These are phyloP conservation scores for Sebastes minor DNA, from an alignment of 2,797 vertebrate species.

Conservation along the genomic window DNA sequence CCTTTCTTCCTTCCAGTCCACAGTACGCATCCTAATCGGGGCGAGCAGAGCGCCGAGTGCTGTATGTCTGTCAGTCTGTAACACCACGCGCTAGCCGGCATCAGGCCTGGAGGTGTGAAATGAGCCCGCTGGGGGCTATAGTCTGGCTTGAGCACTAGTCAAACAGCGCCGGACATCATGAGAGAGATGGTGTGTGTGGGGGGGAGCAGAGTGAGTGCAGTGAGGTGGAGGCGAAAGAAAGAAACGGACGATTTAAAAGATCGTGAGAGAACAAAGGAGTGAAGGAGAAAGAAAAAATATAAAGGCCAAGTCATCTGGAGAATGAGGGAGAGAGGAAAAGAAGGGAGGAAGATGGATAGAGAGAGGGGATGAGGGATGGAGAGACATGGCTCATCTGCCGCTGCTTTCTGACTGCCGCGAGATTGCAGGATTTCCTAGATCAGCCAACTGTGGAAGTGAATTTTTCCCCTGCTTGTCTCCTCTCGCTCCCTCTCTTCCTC, in stretches of 20 bases:
- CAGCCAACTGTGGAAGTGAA: slow-evolving; percentile 80
- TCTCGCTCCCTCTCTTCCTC: slow-evolving; percentile 29
- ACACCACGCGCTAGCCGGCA: slow-evolving; percentile 35
- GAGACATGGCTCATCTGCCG: slow-evolving; percentile 78
- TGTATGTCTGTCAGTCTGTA: slow-evolving; percentile 57
- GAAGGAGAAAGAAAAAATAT: slow-evolving; percentile 27
- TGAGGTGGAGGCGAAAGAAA: slow-evolving; percentile 30
- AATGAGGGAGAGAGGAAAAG: slow-evolving; percentile 40
- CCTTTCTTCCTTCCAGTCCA: slow-evolving; percentile 16
- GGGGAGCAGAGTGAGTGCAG: slow-evolving; percentile 9
- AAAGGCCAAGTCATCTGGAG: slow-evolving; percentile 51
- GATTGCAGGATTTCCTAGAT: slow-evolving; percentile 82
- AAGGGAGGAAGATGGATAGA: slow-evolving; percentile 59
- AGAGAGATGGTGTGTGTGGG: neutral
- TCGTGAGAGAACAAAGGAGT: slow-evolving; percentile 61
- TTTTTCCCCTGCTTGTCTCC: slow-evolving; percentile 71
- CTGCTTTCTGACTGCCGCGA: slow-evolving; percentile 65
- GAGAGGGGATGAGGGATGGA: slow-evolving; percentile 55
- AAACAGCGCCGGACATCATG: slow-evolving; percentile 58
- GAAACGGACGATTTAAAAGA: slow-evolving; percentile 18
- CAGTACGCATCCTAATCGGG: slow-evolving; percentile 60
- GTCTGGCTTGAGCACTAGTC: slow-evolving; percentile 66
- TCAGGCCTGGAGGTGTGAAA: slow-evolving; percentile 62
- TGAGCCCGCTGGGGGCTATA: slow-evolving; percentile 62
- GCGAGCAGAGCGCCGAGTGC: slow-evolving; percentile 29